Conservation (phyloP, 1,140 invertebrate genomes). For the Brachionus paranguensis region DNA sequence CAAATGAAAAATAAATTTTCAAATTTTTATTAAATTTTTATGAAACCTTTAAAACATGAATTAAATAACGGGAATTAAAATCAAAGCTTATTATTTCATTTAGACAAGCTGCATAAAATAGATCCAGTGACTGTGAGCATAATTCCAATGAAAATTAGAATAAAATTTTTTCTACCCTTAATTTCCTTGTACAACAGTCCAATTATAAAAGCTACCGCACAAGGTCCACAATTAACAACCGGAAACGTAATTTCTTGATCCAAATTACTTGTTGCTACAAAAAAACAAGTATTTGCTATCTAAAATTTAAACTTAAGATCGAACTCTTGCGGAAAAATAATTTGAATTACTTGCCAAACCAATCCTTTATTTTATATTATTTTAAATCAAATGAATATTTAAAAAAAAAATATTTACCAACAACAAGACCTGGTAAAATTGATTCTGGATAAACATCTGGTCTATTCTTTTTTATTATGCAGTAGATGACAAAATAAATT, state of each 20-base stretch:
- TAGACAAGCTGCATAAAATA: slow-evolving; percentile 13
- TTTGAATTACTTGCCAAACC: slow-evolving; percentile 51
- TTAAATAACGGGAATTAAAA: not conserved
- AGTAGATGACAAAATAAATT: slow-evolving; percentile 53
- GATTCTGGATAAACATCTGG: slow-evolving; percentile 51
- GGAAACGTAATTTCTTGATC: slow-evolving; percentile 55
- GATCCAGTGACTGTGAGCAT: not conserved
- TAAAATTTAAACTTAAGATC: not conserved
- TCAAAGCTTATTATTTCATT: not conserved
- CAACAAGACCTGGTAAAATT: slow-evolving; percentile 54
- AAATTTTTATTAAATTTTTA: no score
- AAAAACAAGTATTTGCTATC: slow-evolving; percentile 52
- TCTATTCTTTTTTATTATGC: slow-evolving; percentile 49
- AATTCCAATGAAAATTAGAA: not conserved
- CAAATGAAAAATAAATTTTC: no score
- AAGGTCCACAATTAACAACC: slow-evolving; percentile 47
- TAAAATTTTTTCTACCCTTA: slow-evolving; percentile 2
- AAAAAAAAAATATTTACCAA: slow-evolving; percentile 36
- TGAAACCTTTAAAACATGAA: no score
- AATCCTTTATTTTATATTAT: slow-evolving; percentile 44
- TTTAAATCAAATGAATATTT: not conserved
- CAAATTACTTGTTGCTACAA: slow-evolving; percentile 54
- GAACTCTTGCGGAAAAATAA: not conserved
- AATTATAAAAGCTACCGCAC: slow-evolving; percentile 43
- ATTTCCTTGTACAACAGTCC: slow-evolving; percentile 19